Evolutionary conservation across 1,140 invertebrate species (phyloP), one percentile per base, ranked within the genome.

Genomic region (Stenopsyche tienmushanensis): DNA sequence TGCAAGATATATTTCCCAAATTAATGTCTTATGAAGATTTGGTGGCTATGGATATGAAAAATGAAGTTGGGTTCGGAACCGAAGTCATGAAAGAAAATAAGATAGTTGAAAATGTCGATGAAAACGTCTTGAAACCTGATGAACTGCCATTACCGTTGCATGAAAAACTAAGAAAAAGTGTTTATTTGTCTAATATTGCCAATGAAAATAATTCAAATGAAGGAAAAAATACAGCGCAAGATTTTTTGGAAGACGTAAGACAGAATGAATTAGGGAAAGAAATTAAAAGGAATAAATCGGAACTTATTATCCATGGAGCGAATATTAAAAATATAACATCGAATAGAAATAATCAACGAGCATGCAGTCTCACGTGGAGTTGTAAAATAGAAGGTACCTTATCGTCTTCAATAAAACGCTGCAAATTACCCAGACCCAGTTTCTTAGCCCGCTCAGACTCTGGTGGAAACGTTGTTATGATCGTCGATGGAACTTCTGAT

Each of bases 1-100:
- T 92, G 86, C 87, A 92, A 76, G 86, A 88, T 67, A 87, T 88
- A 62, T 88, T 88, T 72, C 86, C 85, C 7, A 86, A 86, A 74
- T 76, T 84, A 45, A 84, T 86, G 82, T 83, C 82, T 25, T 84
- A 82, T 69, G 84, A 86, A 66, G 83, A 84, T 71, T 74, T 83
- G 34, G 73, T 81, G 42, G 76, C 76, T 0, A 82, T 85, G 72
- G 84, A 86, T 72, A 73, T 85, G 8, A 87, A 86, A 71, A 83
- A 77, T 66, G 83, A 86, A 66, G 80, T 81, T 21, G 73, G 74
- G 8, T 84, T 82, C 67, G 80, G 81, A 23, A 69, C 72, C 2
- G 82, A 83, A 65, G 65, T 78, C 63, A 79, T 76, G 66, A 82
- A 73, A 71, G 79, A 78, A 63, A 75, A 74, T 25, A 78, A 70